Conservation (phyloP, 2,888 invertebrate species). For the Lasioglossum lativentre region DNA sequence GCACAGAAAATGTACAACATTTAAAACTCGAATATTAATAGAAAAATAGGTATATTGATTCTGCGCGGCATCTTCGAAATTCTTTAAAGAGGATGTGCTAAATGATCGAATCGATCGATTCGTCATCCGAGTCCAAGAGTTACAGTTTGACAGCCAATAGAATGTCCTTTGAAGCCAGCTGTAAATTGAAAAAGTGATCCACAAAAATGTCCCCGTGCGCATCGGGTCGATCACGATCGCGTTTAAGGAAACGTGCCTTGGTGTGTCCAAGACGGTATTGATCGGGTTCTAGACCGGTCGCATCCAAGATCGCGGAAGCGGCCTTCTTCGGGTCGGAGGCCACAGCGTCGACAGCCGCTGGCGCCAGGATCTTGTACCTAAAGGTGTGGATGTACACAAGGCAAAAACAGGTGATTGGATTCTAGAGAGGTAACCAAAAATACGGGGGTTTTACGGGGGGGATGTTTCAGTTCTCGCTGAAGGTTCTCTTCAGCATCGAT, state of each 20-base stretch:
- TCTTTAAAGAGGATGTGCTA: neutral
- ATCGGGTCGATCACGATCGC: conserved; percentile 29
- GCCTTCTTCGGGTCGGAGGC: conserved; percentile 91
- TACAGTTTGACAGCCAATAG: neutral
- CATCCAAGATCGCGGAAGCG: conserved; percentile 93
- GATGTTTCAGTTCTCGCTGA: neutral
- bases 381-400: conserved; percentile 72
- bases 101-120: neutral
- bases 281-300: conserved; percentile 94
- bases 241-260: conserved; percentile 92
- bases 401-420: conserved; percentile 47
- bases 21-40: no score
- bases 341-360: conserved; percentile 92
- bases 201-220: conserved; percentile 1
- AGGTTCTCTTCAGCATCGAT: conserved; percentile 17
- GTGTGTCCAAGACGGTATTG: conserved; percentile 99
- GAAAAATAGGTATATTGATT: no score
- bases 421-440: conserved; percentile 32
- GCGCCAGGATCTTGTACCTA: conserved; percentile 99
- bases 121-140: neutral
- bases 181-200: conserved; percentile 3
- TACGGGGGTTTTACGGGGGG: neutral
- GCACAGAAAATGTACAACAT: no score
- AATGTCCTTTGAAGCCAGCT: conserved; percentile 26
- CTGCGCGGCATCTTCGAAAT: neutral